Percentiles rank a stretch among this genome's conserved stretches.
phyloP scores from a whole-genome alignment of 2,113 vertebrate genomes.

The Pterocles gutturalis region DNA sequence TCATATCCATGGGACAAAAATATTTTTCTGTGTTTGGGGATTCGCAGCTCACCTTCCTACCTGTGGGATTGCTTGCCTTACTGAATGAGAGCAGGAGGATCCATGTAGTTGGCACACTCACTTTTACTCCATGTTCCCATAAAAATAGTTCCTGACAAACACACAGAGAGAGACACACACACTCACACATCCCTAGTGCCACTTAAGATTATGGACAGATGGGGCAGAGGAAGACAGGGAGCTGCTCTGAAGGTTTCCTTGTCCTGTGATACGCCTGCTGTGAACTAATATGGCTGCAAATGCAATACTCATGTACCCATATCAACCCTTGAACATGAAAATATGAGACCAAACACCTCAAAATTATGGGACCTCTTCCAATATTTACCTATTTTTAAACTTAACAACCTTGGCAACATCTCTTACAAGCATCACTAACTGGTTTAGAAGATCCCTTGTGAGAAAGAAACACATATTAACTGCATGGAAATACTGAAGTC shows the following conservation, averaged over 20 bases:
- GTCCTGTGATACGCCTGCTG: neutral
- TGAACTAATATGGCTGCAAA: neutral
- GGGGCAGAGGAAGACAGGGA: neutral
- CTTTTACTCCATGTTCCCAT: neutral
- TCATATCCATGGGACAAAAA: neutral
- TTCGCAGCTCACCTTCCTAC: neutral
- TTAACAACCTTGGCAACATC: constrained; percentile 20
- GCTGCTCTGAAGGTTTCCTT: neutral
- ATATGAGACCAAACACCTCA: neutral
- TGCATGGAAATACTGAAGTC: constrained; percentile 38
- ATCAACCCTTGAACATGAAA: neutral
- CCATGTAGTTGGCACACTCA: neutral
- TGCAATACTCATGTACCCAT: neutral
- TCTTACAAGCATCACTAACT: neutral
- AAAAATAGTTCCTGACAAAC: neutral
- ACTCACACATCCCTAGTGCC: neutral
- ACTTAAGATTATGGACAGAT: neutral
- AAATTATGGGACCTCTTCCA: neutral
- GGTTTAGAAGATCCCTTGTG: constrained; percentile 26
- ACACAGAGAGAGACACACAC: neutral
- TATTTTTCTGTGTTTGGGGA: neutral
- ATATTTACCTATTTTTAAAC: constrained; percentile 35
- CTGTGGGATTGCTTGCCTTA: neutral
- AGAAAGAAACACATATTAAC: neutral
- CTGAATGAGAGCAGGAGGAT: neutral